Evolutionary conservation across 2,113 vertebrate species (phyloP).

Genomic region (Dipodomys stephensi): DNA sequence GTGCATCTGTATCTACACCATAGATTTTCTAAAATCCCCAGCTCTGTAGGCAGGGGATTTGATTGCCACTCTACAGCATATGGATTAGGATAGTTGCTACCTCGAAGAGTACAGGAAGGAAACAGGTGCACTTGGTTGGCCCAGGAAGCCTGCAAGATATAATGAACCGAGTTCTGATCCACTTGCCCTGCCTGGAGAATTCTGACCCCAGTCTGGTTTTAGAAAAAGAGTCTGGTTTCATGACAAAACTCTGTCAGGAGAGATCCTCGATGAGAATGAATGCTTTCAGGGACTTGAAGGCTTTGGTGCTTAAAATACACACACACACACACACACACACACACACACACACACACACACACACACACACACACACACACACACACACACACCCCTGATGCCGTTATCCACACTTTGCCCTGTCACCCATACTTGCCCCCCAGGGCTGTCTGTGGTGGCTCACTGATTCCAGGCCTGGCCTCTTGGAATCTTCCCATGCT

Average conservation of each 20-base stretch:
- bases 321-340: no score
- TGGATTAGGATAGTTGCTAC: fast-evolving
- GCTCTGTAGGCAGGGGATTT: not conserved
- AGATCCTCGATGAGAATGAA: no score
- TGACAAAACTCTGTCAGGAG: fast-evolving
- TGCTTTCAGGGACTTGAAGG: not conserved
- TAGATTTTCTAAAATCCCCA: fast-evolving
- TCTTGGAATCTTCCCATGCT: not conserved
- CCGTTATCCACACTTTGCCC: not conserved
- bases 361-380: no score
- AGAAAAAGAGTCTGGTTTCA: not conserved
- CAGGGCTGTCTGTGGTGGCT: not conserved
- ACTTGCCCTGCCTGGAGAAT: fast-evolving
- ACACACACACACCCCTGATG: no score
- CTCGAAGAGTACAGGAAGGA: fast-evolving
- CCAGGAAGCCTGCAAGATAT: fast-evolving
- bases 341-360: no score
- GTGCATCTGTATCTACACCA: fast-evolving
- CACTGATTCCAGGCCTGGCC: not conserved
- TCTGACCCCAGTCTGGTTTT: not conserved
- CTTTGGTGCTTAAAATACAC: not conserved
- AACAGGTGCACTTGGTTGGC: fast-evolving
- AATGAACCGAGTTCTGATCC: not conserved
- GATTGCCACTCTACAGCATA: fast-evolving
- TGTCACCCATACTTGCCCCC: fast-evolving